A percentile compares a stretch with the other conserved stretches of the same genome.
Conservation (phyloP, 2,797 vertebrate species). For the Brotula barbata region DNA sequence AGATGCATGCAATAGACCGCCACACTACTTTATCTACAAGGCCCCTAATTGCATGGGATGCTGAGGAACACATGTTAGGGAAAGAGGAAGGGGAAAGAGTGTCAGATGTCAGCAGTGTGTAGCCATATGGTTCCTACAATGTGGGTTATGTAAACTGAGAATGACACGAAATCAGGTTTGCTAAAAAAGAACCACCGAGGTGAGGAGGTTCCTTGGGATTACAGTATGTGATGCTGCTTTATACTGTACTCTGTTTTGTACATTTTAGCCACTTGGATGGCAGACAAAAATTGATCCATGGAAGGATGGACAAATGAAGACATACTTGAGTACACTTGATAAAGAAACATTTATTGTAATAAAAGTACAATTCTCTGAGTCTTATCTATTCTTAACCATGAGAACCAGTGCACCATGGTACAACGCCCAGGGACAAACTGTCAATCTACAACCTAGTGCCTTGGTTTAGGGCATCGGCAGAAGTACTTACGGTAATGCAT, state of each 20-base stretch:
- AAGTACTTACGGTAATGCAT: too few species aligned
- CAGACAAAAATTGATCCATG: too few species aligned
- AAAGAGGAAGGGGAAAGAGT: slow-evolving; percentile 73
- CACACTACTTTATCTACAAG: slow-evolving; percentile 63
- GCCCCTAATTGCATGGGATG: slow-evolving; percentile 71
- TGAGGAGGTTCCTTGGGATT: background rate
- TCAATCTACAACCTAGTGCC: too few species aligned
- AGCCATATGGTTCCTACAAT: slow-evolving; percentile 65
- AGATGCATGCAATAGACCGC: slow-evolving; percentile 50
- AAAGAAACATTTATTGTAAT: too few species aligned
- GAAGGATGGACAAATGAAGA: too few species aligned
- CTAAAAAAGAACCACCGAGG: slow-evolving; percentile 13
- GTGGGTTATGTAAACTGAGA: slow-evolving; percentile 49
- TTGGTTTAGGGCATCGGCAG: too few species aligned
- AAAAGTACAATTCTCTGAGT: too few species aligned
- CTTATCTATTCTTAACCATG: too few species aligned
- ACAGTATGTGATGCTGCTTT: background rate
- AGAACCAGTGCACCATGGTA: too few species aligned
- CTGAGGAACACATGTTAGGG: slow-evolving; percentile 73
- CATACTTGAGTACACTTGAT: too few species aligned
- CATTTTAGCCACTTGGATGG: background rate
- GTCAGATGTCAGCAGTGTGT: slow-evolving; percentile 66
- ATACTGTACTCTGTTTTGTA: background rate
- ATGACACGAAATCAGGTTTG: slow-evolving; percentile 51
- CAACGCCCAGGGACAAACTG: too few species aligned